These are phyloP conservation scores for Actinemys pallida DNA, from an alignment of 2,113 vertebrate species.

Conservation along the genomic window DNA sequence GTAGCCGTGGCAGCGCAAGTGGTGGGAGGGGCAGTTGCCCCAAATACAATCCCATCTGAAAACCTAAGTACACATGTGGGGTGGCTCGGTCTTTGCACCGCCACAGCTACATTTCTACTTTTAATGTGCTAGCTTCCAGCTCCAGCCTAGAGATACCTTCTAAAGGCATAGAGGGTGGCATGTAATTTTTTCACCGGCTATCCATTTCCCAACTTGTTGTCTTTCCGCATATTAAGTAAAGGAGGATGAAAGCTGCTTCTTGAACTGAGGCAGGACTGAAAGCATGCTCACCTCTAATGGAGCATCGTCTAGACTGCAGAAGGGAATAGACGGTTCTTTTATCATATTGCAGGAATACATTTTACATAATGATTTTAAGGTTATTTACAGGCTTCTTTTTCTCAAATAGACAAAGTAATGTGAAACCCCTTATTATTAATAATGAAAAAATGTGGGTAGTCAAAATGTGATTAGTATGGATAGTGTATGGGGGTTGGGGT, in stretches of 20 bases:
- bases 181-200: neutral
- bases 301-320: neutral
- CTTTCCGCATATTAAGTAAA: neutral
- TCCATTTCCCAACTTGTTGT: neutral
- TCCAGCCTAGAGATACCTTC: too few species aligned
- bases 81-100: too few species aligned
- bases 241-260: neutral
- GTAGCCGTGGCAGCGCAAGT: too few species aligned
- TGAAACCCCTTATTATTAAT: neutral
- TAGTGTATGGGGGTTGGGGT: fast-evolving
- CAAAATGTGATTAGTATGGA: neutral
- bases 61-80: too few species aligned
- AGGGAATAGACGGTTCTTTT: neutral
- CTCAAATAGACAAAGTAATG: neutral
- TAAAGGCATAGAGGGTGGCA: neutral
- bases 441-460: fast-evolving
- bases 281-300: fast-evolving
- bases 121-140: too few species aligned
- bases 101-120: too few species aligned
- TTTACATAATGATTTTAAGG: neutral
- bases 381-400: neutral
- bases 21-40: too few species aligned
- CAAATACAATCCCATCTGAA: too few species aligned
- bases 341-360: neutral
- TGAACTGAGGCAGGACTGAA: neutral